phyloP scores from a whole-genome alignment of 2,888 invertebrate genomes.

The Diadegma fenestrale region DNA sequence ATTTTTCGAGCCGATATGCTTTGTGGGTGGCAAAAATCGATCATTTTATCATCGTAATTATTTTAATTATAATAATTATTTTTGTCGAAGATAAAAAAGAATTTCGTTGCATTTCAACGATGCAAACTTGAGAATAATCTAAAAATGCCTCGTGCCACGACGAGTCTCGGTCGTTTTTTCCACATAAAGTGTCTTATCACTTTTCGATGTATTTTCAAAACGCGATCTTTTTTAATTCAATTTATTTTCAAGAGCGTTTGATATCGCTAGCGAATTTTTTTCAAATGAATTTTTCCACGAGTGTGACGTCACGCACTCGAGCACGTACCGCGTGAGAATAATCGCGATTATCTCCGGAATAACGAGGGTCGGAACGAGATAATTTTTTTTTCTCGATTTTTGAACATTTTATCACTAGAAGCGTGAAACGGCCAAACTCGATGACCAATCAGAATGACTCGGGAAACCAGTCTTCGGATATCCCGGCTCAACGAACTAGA shows the following conservation, averaged over 20 bases:
- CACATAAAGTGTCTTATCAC: conserved; percentile 9
- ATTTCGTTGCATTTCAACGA: no score
- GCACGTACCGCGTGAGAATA: not conserved
- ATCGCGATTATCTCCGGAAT: not conserved
- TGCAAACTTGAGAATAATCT: no score
- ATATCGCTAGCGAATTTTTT: not conserved
- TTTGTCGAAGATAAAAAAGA: no score
- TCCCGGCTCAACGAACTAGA: not conserved
- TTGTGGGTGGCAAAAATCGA: no score
- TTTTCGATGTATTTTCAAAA: not conserved
- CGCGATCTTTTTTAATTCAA: not conserved
- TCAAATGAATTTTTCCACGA: not conserved
- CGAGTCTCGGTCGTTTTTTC: not conserved
- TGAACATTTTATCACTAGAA: not conserved
- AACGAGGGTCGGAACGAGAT: not conserved
- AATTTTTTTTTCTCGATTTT: not conserved
- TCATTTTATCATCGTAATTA: no score
- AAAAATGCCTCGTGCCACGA: not conserved
- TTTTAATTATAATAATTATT: no score
- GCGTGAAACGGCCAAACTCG: not conserved
- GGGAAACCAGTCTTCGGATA: not conserved
- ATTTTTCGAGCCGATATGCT: no score
- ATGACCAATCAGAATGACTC: not conserved
- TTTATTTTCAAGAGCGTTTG: not conserved
- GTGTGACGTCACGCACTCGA: not conserved